Evolutionary conservation across 2,888 invertebrate species (phyloP).

Genomic region (Philereme transversata): DNA sequence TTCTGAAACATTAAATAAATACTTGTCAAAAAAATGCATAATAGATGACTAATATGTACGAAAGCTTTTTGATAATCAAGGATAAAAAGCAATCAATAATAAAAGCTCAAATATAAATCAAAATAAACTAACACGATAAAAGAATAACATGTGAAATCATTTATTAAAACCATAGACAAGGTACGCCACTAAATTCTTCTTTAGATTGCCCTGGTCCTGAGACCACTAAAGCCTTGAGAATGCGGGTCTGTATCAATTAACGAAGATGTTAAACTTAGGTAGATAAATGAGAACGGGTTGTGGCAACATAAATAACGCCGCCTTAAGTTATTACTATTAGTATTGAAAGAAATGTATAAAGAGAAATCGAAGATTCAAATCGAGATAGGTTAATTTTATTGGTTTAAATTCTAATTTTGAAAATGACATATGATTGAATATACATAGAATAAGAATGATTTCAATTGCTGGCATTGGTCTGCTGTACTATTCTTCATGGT

Average conservation of each 20-base stretch:
- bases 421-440: not conserved
- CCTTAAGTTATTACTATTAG: constrained; percentile 39
- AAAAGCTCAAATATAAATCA: not conserved
- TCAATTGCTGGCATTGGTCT: no score
- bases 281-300: constrained; percentile 52
- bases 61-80: no score
- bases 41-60: no score
- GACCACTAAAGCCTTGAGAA: constrained; percentile 65
- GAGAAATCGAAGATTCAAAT: constrained; percentile 37
- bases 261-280: constrained; percentile 65
- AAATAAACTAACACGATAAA: constrained; percentile 3
- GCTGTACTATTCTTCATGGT: no score
- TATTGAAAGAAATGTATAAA: constrained; percentile 49
- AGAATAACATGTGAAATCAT: constrained; percentile 14
- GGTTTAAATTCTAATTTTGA: constrained; percentile 12
- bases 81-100: constrained; percentile 2
- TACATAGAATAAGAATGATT: no score
- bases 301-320: constrained; percentile 52
- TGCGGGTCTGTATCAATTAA: constrained; percentile 77
- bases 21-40: no score
- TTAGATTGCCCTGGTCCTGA: constrained; percentile 51
- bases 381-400: constrained; percentile 15
- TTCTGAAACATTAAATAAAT: not conserved
- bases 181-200: constrained; percentile 55
- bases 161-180: constrained; percentile 16